Percentiles rank a stretch among this genome's conserved stretches.
phyloP scores from a whole-genome alignment of 2,888 invertebrate species.

The Mythimna ferrago region DNA sequence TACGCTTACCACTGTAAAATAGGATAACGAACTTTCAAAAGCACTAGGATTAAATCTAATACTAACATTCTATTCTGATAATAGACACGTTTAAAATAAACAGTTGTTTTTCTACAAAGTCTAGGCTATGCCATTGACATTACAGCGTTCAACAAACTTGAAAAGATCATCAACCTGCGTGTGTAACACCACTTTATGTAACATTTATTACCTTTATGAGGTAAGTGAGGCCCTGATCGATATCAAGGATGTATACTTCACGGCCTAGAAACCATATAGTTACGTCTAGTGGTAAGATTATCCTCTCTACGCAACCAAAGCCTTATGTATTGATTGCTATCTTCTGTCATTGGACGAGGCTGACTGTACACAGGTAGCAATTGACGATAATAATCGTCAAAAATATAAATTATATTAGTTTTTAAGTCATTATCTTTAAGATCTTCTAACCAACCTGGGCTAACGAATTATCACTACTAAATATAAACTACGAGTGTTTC shows the following conservation, averaged over 20 bases:
- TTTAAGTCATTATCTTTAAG: not conserved
- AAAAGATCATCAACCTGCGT: constrained; percentile 49
- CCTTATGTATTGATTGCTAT: constrained; percentile 49
- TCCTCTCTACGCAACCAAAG: constrained; percentile 20
- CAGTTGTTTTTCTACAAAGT: constrained; percentile 26
- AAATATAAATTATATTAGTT: constrained; percentile 7
- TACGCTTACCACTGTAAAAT: not conserved
- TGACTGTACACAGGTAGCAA: constrained; percentile 5
- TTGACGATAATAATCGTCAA: not conserved
- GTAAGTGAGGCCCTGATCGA: constrained; percentile 45
- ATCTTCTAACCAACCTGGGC: not conserved
- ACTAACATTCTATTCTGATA: constrained; percentile 7
- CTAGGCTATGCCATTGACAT: constrained; percentile 54
- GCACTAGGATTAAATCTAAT: not conserved
- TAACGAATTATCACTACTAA: not conserved
- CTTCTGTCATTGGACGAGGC: constrained; percentile 22
- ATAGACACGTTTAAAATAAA: constrained; percentile 39
- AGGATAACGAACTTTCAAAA: constrained; percentile 17
- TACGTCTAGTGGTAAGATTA: constrained; percentile 32
- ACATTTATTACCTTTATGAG: constrained; percentile 38
- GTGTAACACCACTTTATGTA: constrained; percentile 41
- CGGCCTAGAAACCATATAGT: constrained; percentile 38
- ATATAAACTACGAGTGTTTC: not conserved
- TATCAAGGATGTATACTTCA: constrained; percentile 50
- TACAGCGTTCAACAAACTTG: constrained; percentile 50